Evolutionary conservation across 1,140 invertebrate species (phyloP).

Genomic region (Lasioglossum baleicum): DNA sequence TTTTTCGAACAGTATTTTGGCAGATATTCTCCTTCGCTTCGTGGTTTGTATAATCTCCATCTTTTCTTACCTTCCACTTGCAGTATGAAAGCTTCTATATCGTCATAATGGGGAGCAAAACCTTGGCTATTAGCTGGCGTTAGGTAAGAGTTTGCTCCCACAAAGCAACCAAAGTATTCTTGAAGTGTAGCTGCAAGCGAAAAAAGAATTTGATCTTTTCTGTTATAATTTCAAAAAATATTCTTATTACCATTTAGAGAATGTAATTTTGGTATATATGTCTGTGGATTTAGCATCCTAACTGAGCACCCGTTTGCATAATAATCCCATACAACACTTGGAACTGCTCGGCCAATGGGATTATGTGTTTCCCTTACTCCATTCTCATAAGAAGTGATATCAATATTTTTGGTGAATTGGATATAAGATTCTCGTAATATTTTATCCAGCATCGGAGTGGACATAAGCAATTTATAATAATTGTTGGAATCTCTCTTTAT

Average conservation of each 20-base stretch:
- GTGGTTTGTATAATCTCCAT: constrained; percentile 94
- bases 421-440: constrained; percentile 89
- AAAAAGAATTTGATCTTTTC: not conserved
- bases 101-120: constrained; percentile 99
- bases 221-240: not conserved
- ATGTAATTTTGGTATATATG: constrained; percentile 86
- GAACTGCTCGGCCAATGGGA: constrained; percentile 87
- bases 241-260: constrained; percentile 80
- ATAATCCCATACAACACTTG: constrained; percentile 94
- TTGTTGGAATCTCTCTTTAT: constrained; percentile 84
- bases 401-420: constrained; percentile 92
- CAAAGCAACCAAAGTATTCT: constrained; percentile 95
- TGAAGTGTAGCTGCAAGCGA: constrained; percentile 86
- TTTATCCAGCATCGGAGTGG: constrained; percentile 87
- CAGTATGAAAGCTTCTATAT: constrained; percentile 98
- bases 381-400: constrained; percentile 92
- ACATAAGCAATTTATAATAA: constrained; percentile 89
- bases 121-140: constrained; percentile 98
- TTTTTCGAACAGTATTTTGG: constrained; percentile 91
- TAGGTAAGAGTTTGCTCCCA: constrained; percentile 96
- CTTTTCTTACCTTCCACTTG: constrained; percentile 97
- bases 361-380: constrained; percentile 92
- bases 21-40: constrained; percentile 83
- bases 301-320: constrained; percentile 95
- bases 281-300: constrained; percentile 96